Base-by-base conservation (phyloP, 2,113 vertebrate genomes). In the Furnarius figulus region DNA sequence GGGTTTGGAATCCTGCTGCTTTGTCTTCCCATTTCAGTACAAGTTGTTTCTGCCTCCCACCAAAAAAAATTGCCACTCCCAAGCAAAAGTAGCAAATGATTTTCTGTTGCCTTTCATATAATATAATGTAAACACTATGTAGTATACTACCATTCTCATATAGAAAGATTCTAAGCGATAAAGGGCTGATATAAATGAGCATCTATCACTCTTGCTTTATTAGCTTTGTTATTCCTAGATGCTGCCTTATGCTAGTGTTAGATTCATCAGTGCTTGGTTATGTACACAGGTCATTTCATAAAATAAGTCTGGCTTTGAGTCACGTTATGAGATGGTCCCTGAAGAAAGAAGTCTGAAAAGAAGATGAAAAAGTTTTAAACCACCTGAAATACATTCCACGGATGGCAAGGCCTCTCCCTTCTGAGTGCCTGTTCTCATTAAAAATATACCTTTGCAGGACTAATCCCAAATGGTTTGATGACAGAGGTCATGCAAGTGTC, bases 401-500 rank as follows among this genome's bases (percentile, higher is more conserved):
- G 74, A 95, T 96, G 75, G 91, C 90, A 81, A 53, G 33, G 81
- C 80, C 86, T 97, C 55, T 83, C 84, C 78, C 58, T 95, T 90
- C 90, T 95, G 79, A 96, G 82, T 87, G 95, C 63, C 71, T 91
- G 27, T 90, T 96, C 95, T 94, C 27, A 78, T 97, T 95, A 97
- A 97, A 97, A 89, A 95, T 67, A 95, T 74, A 93, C 90, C 95
- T 97, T 96, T 94, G 76, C 93, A 97, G 95, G 90, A 96, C 88
- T 92, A 96, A 95, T 97, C 97, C 97, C 97, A 97, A 96, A 97
- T 96, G 96, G 82, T 89, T 97, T 85, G 95, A 96, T 96, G 97
- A 97, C 97, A 97, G 96, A 76, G 96, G 96, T 98, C 97, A 97
- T 62, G 37, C 55, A 87, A 97, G 95, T 97, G 96, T 93, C 97